Evolutionary conservation across 2,888 invertebrate species (phyloP).

Genomic region (Agapetus fuscipes): DNA sequence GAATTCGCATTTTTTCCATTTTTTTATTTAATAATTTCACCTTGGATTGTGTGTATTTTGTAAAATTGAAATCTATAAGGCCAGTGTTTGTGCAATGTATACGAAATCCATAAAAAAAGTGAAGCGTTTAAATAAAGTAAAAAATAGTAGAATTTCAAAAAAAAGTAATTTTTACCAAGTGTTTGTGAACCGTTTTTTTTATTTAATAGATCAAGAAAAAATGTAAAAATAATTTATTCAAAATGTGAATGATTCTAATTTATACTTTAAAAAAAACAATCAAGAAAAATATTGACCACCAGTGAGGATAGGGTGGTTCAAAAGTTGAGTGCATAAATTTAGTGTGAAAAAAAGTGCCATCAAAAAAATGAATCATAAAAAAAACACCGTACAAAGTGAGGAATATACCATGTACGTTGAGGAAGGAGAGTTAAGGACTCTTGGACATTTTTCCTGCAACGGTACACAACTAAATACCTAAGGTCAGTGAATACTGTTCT

Average conservation of each 20-base stretch:
- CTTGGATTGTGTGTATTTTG: no score
- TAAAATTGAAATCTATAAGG: no score
- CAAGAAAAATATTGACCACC: no score
- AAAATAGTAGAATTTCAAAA: no score
- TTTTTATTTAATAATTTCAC: no score
- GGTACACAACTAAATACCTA: not conserved
- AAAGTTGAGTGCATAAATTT: not conserved
- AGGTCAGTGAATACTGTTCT: constrained; percentile 21
- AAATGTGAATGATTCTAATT: constrained; percentile 7
- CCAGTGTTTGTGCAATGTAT: constrained; percentile 51
- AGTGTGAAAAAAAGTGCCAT: constrained; percentile 9
- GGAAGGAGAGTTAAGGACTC: not conserved
- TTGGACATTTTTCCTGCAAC: not conserved
- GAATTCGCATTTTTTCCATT: no score
- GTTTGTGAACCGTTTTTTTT: no score
- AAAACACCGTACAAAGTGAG: constrained; percentile 16
- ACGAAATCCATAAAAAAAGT: constrained; percentile 33
- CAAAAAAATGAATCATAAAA: constrained; percentile 6
- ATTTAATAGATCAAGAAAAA: no score
- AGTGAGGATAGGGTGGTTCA: no score
- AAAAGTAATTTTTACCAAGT: no score
- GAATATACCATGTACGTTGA: not conserved
- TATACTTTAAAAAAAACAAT: no score
- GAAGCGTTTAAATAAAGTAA: no score
- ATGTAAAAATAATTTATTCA: constrained; percentile 4